phyloP scores from a whole-genome alignment of 2,888 invertebrate species.

The Platycheirus albimanus region DNA sequence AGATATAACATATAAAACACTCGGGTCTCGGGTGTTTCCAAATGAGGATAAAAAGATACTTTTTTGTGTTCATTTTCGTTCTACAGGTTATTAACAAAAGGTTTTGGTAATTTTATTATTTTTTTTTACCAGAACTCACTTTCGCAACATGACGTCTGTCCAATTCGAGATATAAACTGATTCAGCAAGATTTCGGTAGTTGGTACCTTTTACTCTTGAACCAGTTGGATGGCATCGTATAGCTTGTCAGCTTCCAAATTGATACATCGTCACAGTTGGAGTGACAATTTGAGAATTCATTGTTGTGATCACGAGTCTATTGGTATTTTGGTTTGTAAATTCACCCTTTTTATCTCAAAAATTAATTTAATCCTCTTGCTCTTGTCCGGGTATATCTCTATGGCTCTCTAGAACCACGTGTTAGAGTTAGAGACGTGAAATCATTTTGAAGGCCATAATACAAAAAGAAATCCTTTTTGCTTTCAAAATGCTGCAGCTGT shows the following conservation, averaged over 20 bases:
- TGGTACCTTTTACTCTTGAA: neutral
- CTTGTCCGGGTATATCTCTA: no score
- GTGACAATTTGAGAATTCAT: constrained; percentile 16
- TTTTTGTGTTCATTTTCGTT: constrained; percentile 18
- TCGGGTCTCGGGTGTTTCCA: constrained; percentile 35
- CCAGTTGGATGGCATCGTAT: constrained; percentile 19
- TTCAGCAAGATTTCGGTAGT: constrained; percentile 12
- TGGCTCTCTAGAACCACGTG: constrained; percentile 17
- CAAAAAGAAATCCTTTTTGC: constrained; percentile 26
- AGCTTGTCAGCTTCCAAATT: constrained; percentile 25
- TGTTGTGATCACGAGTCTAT: constrained; percentile 28
- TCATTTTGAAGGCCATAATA: constrained; percentile 33
- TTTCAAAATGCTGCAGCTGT: constrained; percentile 51
- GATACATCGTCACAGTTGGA: constrained; percentile 33
- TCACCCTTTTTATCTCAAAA: constrained; percentile 36
- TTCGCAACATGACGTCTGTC: constrained; percentile 56
- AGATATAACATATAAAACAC: no score
- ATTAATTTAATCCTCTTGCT: constrained; percentile 29
- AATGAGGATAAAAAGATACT: constrained; percentile 18
- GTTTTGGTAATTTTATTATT: constrained; percentile 37
- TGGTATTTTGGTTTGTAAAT: constrained; percentile 19
- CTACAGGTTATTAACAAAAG: constrained; percentile 67
- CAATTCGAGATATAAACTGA: constrained; percentile 21
- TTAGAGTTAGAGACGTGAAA: neutral
- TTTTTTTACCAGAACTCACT: constrained; percentile 48